phyloP scores from a whole-genome alignment of 2,888 invertebrate genomes.

The Orthonevra nobilis region DNA sequence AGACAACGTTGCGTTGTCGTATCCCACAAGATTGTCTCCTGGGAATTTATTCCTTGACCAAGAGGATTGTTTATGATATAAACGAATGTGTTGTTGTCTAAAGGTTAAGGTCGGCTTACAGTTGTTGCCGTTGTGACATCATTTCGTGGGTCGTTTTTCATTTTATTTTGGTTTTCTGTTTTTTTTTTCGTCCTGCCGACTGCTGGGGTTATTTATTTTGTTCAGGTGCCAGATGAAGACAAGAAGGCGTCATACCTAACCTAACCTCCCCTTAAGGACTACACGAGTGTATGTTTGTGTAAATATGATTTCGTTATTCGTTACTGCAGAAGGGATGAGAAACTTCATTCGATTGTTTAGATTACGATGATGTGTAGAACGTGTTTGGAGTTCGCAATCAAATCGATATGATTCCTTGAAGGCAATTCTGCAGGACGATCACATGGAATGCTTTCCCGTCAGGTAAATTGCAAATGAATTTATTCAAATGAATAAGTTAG shows the following conservation, averaged over 20 bases:
- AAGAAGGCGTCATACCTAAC: too few relatives aligned
- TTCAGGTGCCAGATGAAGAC: slow-evolving; percentile 23
- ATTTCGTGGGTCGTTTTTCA: not conserved
- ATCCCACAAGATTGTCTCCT: not conserved
- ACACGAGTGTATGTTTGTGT: not conserved
- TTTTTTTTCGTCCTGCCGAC: too few relatives aligned
- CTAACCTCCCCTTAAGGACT: too few relatives aligned
- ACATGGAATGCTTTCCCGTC: not conserved
- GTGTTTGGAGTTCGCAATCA: slow-evolving; percentile 39
- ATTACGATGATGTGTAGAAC: slow-evolving; percentile 58
- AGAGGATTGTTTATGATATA: not conserved
- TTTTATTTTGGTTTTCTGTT: not conserved
- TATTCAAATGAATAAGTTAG: slow-evolving; percentile 27
- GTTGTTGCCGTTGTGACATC: not conserved
- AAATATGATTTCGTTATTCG: slow-evolving; percentile 25
- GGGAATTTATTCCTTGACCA: slow-evolving; percentile 21
- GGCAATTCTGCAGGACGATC: slow-evolving; percentile 19
- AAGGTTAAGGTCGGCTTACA: slow-evolving; percentile 7
- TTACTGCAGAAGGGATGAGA: not conserved
- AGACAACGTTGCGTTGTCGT: too few relatives aligned
- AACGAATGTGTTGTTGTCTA: not conserved
- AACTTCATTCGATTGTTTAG: slow-evolving; percentile 51
- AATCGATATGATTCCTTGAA: too few relatives aligned
- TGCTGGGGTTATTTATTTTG: slow-evolving; percentile 34
- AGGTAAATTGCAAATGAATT: not conserved